A percentile compares a stretch with the other conserved stretches of the same genome.
Conservation (phyloP, 2,888 invertebrate genomes). For the Tetragonula carbonaria region DNA sequence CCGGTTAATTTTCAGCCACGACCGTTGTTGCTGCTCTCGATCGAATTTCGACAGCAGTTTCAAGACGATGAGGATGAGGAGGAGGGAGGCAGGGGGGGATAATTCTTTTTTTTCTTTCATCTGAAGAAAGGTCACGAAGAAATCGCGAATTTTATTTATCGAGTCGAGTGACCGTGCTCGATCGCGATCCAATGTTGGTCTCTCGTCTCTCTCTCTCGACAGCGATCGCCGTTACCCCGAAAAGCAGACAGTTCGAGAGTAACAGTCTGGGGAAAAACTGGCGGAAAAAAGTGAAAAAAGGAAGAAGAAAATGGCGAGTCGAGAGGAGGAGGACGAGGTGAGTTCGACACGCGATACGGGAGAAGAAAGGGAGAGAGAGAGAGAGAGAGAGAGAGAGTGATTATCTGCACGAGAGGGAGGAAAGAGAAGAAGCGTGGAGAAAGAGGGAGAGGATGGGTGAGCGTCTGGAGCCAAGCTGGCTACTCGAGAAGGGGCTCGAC, state of each 20-base stretch:
- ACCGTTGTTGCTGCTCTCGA: not conserved
- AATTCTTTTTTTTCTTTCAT: not conserved
- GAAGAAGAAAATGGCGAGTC: conserved; percentile 7
- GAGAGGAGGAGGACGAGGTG: not conserved
- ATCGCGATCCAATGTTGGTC: not conserved
- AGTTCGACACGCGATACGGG: conserved; percentile 2
- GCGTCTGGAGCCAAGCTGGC: conserved; percentile 83
- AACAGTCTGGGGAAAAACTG: too few species aligned
- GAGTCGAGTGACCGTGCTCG: not conserved
- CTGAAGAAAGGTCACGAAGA: not conserved
- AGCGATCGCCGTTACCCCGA: too few species aligned
- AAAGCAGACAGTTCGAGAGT: too few species aligned
- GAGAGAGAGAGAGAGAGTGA: conserved; percentile 48
- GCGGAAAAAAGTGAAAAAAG: too few species aligned
- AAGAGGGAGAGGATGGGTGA: conserved; percentile 62
- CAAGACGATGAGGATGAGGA: too few species aligned
- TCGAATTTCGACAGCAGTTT: not conserved
- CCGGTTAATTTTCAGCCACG: not conserved
- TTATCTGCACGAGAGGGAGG: conserved; percentile 1
- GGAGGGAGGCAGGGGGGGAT: not conserved
- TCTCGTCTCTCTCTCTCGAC: not conserved
- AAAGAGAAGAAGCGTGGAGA: conserved; percentile 21
- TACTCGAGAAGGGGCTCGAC: conserved; percentile 82
- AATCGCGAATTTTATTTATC: conserved; percentile 8
- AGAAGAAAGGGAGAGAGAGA: conserved; percentile 25